Percentiles rank a stretch among this genome's conserved stretches.
These are phyloP conservation scores for Bradysia coprophila DNA, from an alignment of 1,140 invertebrate species.

Conservation along the genomic window DNA sequence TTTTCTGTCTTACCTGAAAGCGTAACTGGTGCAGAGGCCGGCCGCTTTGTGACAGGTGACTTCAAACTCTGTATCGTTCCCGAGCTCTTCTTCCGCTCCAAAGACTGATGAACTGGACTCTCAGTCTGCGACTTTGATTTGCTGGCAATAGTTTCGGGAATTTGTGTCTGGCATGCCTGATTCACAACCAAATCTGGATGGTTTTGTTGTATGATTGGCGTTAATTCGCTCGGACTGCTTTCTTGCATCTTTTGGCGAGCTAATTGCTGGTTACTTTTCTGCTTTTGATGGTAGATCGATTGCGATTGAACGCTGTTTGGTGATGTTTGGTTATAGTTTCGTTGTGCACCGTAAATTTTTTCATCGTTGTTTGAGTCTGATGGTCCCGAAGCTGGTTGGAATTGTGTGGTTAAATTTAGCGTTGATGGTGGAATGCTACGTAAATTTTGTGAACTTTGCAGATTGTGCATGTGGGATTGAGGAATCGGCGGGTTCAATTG, in stretches of 20 bases:
- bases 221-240: slow-evolving; percentile 11
- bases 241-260: slow-evolving; percentile 9
- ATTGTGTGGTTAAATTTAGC: slow-evolving; percentile 17
- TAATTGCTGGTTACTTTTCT: slow-evolving; percentile 11
- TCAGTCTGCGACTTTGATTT: slow-evolving; percentile 3
- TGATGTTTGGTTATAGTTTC: not conserved
- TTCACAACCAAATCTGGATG: slow-evolving; percentile 23
- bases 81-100: slow-evolving; percentile 38
- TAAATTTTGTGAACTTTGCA: slow-evolving; percentile 10
- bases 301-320: not conserved
- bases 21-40: slow-evolving; percentile 59
- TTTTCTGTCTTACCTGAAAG: too few species aligned
- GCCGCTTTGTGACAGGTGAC: slow-evolving; percentile 58
- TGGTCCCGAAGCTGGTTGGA: slow-evolving; percentile 15
- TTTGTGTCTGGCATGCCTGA: slow-evolving; percentile 22
- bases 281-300: slow-evolving; percentile 5
- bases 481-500: slow-evolving; percentile 22
- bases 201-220: slow-evolving; percentile 23
- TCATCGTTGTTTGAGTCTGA: slow-evolving; percentile 11
- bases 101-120: slow-evolving; percentile 30
- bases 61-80: slow-evolving; percentile 39
- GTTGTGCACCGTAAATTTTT: slow-evolving; percentile 5
- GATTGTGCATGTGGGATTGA: slow-evolving; percentile 14
- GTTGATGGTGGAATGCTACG: slow-evolving; percentile 17
- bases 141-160: slow-evolving; percentile 13